Evolutionary conservation across 1,140 invertebrate species (phyloP).

Genomic region (Schlechtendalia chinensis): DNA sequence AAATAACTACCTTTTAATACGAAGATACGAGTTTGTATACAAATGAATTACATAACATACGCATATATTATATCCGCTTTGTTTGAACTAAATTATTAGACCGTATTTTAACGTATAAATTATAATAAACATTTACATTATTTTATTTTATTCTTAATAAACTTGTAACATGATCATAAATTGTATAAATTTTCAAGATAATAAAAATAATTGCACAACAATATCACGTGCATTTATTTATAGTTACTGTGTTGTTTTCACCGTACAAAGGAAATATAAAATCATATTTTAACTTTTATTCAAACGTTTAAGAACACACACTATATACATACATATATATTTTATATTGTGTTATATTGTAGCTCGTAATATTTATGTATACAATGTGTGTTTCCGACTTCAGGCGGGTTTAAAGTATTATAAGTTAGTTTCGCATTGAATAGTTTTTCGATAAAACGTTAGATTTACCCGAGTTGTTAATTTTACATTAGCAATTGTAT

Average conservation of each 20-base stretch:
- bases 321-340: too few species aligned
- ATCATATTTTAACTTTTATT: background rate
- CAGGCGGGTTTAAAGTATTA: too few species aligned
- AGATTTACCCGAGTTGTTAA: too few species aligned
- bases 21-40: background rate
- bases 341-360: too few species aligned
- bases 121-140: slow-evolving; percentile 12
- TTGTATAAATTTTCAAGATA: background rate
- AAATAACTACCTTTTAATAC: background rate
- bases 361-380: too few species aligned
- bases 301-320: too few species aligned
- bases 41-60: background rate
- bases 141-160: background rate
- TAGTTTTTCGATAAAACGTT: too few species aligned
- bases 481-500: too few species aligned
- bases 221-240: background rate
- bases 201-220: background rate
- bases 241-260: background rate
- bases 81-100: background rate
- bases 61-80: background rate
- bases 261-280: background rate
- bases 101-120: background rate
- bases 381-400: too few species aligned
- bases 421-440: too few species aligned
- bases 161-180: background rate